Conservation (phyloP, 2,113 vertebrate genomes). For the Canis aureus region DNA sequence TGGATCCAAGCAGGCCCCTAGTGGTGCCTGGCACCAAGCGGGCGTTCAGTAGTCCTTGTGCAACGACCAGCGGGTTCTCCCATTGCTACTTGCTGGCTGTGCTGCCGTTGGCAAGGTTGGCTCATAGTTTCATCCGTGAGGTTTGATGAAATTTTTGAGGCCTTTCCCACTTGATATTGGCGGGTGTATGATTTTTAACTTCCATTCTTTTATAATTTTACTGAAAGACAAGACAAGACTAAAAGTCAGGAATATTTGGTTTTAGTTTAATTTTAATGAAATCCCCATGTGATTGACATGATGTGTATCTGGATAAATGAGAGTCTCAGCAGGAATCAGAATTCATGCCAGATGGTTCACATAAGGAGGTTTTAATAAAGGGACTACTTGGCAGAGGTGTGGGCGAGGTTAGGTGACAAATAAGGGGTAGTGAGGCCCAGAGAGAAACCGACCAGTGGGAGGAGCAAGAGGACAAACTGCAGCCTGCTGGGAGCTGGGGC, state of each 20-base stretch:
- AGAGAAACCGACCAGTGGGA: background rate
- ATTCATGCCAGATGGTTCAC: constrained; percentile 52
- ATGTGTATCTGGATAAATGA: constrained; percentile 29
- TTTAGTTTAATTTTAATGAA: constrained; percentile 46
- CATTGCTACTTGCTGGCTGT: background rate
- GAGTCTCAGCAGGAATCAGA: background rate
- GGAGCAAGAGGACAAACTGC: background rate
- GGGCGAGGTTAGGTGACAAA: background rate
- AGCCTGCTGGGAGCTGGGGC: background rate
- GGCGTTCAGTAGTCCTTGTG: background rate
- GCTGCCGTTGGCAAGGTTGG: background rate
- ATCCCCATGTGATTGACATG: background rate
- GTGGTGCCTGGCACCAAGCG: background rate
- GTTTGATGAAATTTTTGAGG: background rate
- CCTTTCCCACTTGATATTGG: constrained; percentile 18
- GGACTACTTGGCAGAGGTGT: background rate
- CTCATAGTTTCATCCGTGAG: background rate
- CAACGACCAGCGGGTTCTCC: background rate
- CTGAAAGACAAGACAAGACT: background rate
- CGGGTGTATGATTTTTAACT: background rate
- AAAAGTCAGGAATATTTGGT: background rate
- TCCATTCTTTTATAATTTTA: constrained; percentile 47
- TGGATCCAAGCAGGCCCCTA: too few relatives aligned
- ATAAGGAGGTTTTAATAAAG: constrained; percentile 35
- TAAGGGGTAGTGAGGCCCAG: background rate